Evolutionary conservation across 2,797 vertebrate species (phyloP).

Genomic region (Muscicapa striata): DNA sequence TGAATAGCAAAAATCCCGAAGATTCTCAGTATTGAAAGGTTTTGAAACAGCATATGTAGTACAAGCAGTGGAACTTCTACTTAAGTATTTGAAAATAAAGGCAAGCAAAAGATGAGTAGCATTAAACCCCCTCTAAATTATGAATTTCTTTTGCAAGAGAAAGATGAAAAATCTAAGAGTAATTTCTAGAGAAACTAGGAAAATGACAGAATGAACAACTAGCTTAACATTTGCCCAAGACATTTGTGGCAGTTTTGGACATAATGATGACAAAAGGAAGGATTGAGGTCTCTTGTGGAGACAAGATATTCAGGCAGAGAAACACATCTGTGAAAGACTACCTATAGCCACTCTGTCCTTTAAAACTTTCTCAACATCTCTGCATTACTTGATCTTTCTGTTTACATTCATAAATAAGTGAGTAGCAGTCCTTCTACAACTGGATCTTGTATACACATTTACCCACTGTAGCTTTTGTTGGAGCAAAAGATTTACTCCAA

Average conservation of each 20-base stretch:
- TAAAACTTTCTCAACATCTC: constrained; percentile 21
- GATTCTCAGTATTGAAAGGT: neutral
- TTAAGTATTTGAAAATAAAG: neutral
- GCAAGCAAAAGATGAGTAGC: neutral
- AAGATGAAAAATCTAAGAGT: neutral
- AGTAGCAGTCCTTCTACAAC: constrained; percentile 2
- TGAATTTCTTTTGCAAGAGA: neutral
- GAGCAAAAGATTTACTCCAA: constrained; percentile 54
- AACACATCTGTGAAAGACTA: neutral
- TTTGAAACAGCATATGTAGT: neutral
- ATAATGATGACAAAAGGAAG: neutral
- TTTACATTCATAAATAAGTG: constrained; percentile 63
- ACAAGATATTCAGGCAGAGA: neutral
- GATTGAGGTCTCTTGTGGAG: neutral
- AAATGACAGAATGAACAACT: neutral
- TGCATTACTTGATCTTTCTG: constrained; percentile 48
- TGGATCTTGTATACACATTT: neutral
- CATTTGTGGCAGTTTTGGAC: neutral
- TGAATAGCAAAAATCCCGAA: neutral
- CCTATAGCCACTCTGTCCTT: neutral
- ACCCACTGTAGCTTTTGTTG: neutral
- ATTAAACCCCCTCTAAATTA: neutral
- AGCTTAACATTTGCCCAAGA: neutral
- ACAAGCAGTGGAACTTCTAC: neutral
- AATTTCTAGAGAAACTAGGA: neutral